Evolutionary conservation across 2,888 invertebrate species (phyloP), one percentile per base, ranked within the genome.

Genomic region (Urechis unicinctus): DNA sequence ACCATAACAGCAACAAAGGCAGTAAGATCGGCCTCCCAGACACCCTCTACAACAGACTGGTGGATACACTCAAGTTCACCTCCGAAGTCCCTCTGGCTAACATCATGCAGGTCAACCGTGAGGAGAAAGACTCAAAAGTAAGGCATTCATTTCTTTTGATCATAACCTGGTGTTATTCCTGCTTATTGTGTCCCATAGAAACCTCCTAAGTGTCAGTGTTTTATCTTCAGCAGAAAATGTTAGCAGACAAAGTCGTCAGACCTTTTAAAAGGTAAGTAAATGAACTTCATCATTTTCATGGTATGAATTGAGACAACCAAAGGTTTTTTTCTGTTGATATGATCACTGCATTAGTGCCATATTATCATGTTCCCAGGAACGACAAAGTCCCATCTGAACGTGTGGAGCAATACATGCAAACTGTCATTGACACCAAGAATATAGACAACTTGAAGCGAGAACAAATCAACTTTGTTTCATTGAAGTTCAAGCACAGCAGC

Each of bases 351-450:
- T n/a, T n/a, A n/a, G n/a, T n/a, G n/a, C n/a, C n/a, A n/a, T n/a
- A n/a, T n/a, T n/a, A n/a, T n/a, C n/a, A n/a, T n/a, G n/a, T n/a
- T n/a, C n/a, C 17, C 36, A 36, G 36, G 17, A 13, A 79, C 88
- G 17, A 49, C 13, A 6, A 9, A 31, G 26, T 29, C 17, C 25
- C 52, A n/a, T 31, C 51, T 41, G 92, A 91, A 80, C 85, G 92
- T 65, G 91, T 92, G 57, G 92, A 92, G 82, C 91, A 91, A 78
- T 91, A 89, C 80, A 83, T 93, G 69, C 88, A 89, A 58, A 90
- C 91, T 80, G 91, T 91, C 30, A 91, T 92, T 67, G 89, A 90
- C 75, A 91, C 91, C 31, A 83, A 92, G 61, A 89, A 89, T 72
- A 89, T 92, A 59, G 91, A 92, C 75, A 84, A 89, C 58, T 91